phyloP scores from a whole-genome alignment of 1,140 invertebrate genomes.

The Steinernema khuongi region DNA sequence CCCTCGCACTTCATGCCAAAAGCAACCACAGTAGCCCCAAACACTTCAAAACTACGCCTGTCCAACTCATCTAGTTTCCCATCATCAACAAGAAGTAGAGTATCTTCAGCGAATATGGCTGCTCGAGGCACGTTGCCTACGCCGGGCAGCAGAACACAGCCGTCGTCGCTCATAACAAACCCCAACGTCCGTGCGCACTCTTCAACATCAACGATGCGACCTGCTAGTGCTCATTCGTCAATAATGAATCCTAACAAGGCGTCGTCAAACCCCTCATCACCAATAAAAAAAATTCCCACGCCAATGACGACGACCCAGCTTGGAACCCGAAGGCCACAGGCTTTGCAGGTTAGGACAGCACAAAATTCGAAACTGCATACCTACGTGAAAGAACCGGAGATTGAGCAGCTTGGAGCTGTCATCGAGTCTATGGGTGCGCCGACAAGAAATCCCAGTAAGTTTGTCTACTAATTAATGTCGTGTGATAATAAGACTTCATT shows the following conservation, averaged over 20 bases:
- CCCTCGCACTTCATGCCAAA: conserved; percentile 7
- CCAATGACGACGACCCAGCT: background rate
- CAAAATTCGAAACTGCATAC: background rate
- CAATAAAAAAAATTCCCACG: background rate
- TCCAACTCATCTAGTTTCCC: conserved; percentile 6
- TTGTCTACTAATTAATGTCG: background rate
- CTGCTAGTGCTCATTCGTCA: background rate
- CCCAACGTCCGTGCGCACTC: conserved; percentile 4
- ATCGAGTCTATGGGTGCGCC: background rate
- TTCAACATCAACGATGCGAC: background rate
- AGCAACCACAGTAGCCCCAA: background rate
- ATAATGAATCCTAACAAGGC: background rate
- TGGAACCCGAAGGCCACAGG: background rate
- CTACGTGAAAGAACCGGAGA: background rate
- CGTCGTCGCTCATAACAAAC: background rate
- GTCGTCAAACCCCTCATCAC: background rate
- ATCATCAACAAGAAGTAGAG: background rate
- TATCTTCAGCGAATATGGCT: background rate
- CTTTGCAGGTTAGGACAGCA: background rate
- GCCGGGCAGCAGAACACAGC: background rate
- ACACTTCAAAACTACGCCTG: background rate
- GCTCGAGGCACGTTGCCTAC: background rate
- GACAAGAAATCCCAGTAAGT: background rate
- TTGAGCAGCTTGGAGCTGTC: conserved; percentile 1
- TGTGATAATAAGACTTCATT: background rate